Evolutionary conservation across 2,113 vertebrate species (phyloP).

Genomic region (Istiophorus platypterus): DNA sequence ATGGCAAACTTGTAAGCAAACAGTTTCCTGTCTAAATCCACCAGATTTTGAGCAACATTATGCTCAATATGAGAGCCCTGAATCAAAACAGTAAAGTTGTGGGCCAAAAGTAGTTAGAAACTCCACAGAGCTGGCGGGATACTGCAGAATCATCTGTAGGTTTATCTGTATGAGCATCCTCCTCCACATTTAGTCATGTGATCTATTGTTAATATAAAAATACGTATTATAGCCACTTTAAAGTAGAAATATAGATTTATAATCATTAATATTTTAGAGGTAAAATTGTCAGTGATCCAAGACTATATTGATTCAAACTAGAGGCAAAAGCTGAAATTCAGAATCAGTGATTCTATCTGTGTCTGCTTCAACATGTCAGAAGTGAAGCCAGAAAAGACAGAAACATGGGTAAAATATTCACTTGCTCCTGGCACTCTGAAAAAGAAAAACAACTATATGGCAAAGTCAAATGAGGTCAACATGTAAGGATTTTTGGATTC

Average conservation of each 20-base stretch:
- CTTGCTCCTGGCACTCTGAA: neutral
- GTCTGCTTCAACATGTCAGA: constrained; percentile 6
- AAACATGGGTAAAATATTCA: constrained; percentile 20
- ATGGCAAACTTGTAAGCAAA: too few relatives aligned
- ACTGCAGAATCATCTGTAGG: neutral
- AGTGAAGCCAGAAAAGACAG: constrained; percentile 12
- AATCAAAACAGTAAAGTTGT: too few relatives aligned
- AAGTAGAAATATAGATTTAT: constrained; percentile 36
- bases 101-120: too few relatives aligned
- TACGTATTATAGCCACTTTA: neutral
- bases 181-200: neutral
- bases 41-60: too few relatives aligned
- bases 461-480: constrained; percentile 17
- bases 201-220: neutral
- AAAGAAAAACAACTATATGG: neutral
- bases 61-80: too few relatives aligned
- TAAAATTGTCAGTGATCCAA: constrained; percentile 27
- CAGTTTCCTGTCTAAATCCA: too few relatives aligned
- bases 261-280: constrained; percentile 46
- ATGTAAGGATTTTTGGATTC: constrained; percentile 1
- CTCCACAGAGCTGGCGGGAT: too few relatives aligned
- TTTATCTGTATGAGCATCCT: neutral
- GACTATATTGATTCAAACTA: constrained; percentile 15
- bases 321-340: constrained; percentile 17
- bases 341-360: constrained; percentile 10